phyloP scores from a whole-genome alignment of 2,113 vertebrate genomes.

The Sakesphorus luctuosus region DNA sequence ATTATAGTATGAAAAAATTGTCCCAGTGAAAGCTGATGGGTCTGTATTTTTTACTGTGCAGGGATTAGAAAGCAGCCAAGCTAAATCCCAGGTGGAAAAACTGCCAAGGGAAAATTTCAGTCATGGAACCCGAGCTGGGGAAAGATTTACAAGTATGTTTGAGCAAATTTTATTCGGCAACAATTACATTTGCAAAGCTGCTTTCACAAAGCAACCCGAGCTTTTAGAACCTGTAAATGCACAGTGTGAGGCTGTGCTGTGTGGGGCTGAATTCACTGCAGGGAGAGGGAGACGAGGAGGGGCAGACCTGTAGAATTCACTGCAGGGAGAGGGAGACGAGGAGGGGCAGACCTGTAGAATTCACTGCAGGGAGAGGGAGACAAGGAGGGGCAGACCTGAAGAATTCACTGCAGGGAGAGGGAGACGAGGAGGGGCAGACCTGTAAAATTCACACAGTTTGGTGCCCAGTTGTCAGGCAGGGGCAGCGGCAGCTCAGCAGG shows the following conservation, averaged over 20 bases:
- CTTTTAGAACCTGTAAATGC: background rate
- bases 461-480: conserved; percentile 27
- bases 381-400: background rate
- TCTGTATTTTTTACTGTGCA: background rate
- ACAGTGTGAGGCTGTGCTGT: background rate
- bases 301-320: background rate
- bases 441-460: background rate
- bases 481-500: background rate
- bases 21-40: background rate
- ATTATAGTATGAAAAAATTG: background rate
- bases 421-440: background rate
- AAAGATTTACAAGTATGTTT: background rate
- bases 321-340: background rate
- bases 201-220: background rate
- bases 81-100: background rate
- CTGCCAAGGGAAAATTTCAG: background rate
- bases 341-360: background rate
- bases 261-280: background rate
- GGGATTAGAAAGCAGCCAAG: background rate
- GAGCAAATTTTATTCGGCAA: background rate
- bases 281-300: background rate
- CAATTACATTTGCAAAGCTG: background rate
- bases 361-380: background rate
- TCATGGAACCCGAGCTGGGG: background rate
- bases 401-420: background rate